phyloP scores from a whole-genome alignment of 1,140 invertebrate species.

The Bombus terrestris region DNA sequence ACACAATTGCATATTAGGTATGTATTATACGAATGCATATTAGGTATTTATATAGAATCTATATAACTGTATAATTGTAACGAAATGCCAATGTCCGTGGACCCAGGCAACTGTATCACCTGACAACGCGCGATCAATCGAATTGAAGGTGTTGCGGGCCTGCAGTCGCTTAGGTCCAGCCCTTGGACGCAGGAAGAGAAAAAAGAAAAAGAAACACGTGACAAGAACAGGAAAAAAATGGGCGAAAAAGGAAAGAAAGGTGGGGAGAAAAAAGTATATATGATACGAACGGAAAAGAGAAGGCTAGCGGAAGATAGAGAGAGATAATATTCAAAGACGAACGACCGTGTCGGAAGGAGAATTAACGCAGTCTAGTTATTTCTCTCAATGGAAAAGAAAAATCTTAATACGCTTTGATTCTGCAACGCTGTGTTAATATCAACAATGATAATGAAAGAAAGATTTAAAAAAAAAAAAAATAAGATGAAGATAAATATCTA shows the following conservation, averaged over 20 bases:
- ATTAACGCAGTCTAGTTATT: conserved; percentile 57
- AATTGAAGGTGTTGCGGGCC: conserved; percentile 55
- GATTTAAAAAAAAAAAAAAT: conserved; percentile 3
- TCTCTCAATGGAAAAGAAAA: conserved; percentile 59
- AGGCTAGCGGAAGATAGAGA: conserved; percentile 27
- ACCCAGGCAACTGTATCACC: conserved; percentile 70
- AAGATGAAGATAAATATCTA: conserved; percentile 47
- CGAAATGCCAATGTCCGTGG: conserved; percentile 80
- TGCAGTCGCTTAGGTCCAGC: conserved; percentile 71
- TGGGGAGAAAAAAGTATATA: conserved; percentile 7
- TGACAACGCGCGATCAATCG: conserved; percentile 51
- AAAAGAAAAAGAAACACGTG: conserved; percentile 43
- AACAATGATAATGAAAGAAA: conserved; percentile 64
- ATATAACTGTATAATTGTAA: conserved; percentile 82
- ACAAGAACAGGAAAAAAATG: conserved; percentile 50
- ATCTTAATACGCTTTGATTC: conserved; percentile 75
- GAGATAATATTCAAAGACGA: conserved; percentile 22
- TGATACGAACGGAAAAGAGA: conserved; percentile 36
- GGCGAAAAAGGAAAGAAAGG: conserved; percentile 26
- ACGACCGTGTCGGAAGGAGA: conserved; percentile 47
- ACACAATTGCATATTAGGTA: conserved; percentile 82
- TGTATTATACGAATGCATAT: conserved; percentile 82
- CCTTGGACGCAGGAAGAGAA: conserved; percentile 68
- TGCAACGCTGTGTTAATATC: conserved; percentile 76
- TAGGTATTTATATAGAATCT: conserved; percentile 83